phyloP scores from a whole-genome alignment of 2,113 vertebrate genomes.

The Pachycephala philippinensis region DNA sequence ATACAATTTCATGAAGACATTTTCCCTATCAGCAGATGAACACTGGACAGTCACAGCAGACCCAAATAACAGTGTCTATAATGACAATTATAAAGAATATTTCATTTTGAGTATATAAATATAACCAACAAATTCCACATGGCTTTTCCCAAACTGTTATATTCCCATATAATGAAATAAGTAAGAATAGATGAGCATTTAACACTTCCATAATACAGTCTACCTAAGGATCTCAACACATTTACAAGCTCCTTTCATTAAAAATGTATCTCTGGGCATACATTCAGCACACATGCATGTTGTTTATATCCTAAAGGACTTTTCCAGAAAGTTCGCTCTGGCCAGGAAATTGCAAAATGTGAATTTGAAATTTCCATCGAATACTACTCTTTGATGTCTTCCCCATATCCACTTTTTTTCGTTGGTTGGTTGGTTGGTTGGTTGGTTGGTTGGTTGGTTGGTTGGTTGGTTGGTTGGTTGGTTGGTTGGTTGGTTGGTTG shows the following conservation, averaged over 20 bases:
- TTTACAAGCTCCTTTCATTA: background rate
- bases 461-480: background rate
- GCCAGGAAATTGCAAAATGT: background rate
- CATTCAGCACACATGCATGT: background rate
- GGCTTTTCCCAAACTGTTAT: background rate
- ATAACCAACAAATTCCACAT: background rate
- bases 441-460: background rate
- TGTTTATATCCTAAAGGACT: background rate
- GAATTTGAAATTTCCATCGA: background rate
- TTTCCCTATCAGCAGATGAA: slow-evolving; percentile 26
- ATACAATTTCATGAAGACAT: background rate
- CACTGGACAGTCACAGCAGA: background rate
- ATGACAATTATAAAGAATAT: background rate
- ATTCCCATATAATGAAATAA: background rate
- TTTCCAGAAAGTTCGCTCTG: background rate
- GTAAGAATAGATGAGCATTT: background rate
- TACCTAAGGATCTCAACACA: background rate
- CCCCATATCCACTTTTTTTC: background rate
- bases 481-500: background rate
- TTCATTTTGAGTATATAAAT: background rate
- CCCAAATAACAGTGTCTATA: background rate
- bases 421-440: too few relatives aligned
- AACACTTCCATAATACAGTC: background rate
- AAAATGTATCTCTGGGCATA: background rate
- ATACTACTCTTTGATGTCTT: background rate